Conservation (phyloP, 2,888 invertebrate species). For the Microplitis manilae region DNA sequence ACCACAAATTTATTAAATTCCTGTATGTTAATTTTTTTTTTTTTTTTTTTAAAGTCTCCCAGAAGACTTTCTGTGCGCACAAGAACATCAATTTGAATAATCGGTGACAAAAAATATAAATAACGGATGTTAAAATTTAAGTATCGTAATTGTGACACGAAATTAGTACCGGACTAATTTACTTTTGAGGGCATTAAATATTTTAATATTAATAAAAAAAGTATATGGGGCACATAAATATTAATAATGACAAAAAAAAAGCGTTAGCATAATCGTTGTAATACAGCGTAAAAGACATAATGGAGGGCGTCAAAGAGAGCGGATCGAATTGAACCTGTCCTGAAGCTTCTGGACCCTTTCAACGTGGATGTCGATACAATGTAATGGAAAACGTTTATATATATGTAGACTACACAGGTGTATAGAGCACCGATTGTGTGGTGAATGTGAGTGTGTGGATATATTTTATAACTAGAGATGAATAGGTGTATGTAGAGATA, state of each 20-base stretch:
- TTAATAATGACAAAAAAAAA: constrained; percentile 11
- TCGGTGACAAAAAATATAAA: background rate
- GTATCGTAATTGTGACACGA: background rate
- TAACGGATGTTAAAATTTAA: background rate
- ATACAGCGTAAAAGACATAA: constrained; percentile 6
- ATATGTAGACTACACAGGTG: constrained; percentile 15
- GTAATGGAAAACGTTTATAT: constrained; percentile 5
- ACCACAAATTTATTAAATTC: too few species aligned
- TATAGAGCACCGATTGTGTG: background rate
- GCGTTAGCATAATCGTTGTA: constrained; percentile 12
- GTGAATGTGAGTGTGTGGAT: background rate
- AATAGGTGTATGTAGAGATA: constrained; percentile 24
- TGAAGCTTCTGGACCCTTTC: constrained; percentile 25
- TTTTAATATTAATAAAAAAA: background rate
- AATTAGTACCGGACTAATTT: background rate
- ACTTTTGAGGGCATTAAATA: background rate
- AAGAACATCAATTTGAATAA: constrained; percentile 16
- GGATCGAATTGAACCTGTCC: constrained; percentile 39
- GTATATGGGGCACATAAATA: constrained; percentile 1
- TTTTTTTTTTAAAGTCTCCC: background rate
- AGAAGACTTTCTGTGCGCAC: background rate
- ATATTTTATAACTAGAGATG: background rate
- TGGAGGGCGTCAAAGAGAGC: constrained; percentile 40
- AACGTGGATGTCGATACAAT: background rate
- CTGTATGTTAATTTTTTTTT: too few species aligned